Evolutionary conservation across 2,113 vertebrate species (phyloP).

Genomic region (Enhydra lutris): DNA sequence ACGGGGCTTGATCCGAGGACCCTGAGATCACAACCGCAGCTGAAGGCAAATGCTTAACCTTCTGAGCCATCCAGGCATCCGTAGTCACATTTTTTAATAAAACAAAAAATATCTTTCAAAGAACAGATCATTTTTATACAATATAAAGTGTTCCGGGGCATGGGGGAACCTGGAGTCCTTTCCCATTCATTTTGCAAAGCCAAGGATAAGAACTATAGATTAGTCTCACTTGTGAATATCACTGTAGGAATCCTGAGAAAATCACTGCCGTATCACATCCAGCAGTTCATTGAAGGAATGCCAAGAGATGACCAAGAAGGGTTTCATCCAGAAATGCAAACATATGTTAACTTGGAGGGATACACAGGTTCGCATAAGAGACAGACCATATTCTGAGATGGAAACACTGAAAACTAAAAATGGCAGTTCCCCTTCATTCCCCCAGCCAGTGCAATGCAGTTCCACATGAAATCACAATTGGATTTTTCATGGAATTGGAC

Average conservation of each 20-base stretch:
- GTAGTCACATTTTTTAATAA: not conserved
- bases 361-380: not conserved
- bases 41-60: not conserved
- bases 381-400: not conserved
- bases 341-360: not conserved
- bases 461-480: not conserved
- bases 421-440: not conserved
- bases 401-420: not conserved
- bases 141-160: not conserved
- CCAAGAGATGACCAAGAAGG: not conserved
- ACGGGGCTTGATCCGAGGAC: not conserved
- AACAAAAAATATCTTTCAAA: not conserved
- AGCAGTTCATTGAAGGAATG: not conserved
- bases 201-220: not conserved
- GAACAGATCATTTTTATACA: not conserved
- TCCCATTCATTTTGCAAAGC: not conserved
- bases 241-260: not conserved
- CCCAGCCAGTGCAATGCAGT: not conserved
- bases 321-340: not conserved
- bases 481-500: not conserved
- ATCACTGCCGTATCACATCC: not conserved
- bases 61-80: not conserved
- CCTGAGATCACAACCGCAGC: not conserved
- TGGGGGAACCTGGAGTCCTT: not conserved
- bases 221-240: not conserved